phyloP scores from a whole-genome alignment of 1,140 invertebrate genomes.

The Caenorhabditis latens region DNA sequence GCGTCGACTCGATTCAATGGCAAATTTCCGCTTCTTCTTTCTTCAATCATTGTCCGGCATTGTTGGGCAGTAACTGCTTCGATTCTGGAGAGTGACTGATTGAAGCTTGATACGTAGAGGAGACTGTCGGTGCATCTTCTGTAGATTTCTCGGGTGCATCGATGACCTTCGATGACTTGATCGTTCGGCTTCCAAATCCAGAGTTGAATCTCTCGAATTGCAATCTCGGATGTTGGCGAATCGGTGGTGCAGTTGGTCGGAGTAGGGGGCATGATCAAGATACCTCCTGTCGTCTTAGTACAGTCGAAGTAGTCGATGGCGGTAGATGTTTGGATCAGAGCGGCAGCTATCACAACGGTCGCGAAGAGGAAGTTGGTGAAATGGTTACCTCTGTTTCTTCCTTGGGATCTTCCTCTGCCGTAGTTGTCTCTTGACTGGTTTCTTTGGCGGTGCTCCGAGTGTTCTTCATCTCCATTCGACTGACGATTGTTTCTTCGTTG shows the following conservation, averaged over 20 bases:
- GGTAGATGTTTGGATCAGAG: background rate
- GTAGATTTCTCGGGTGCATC: no score
- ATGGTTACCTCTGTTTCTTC: background rate
- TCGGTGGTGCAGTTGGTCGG: no score
- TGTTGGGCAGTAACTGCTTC: background rate
- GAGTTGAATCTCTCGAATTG: no score
- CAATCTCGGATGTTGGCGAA: no score
- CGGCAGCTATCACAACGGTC: background rate
- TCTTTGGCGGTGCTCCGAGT: background rate
- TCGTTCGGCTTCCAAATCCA: no score
- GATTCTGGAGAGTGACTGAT: background rate
- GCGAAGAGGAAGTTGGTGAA: conserved; percentile 12
- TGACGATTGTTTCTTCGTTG: background rate
- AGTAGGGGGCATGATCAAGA: no score
- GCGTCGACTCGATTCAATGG: background rate
- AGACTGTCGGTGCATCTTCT: no score
- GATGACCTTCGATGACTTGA: no score
- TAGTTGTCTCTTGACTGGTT: no score
- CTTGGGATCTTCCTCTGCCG: no score
- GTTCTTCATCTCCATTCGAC: background rate
- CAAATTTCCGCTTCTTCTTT: background rate
- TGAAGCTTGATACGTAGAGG: no score
- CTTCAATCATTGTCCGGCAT: background rate
- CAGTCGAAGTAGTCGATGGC: background rate
- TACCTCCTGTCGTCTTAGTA: background rate